Evolutionary conservation across 2,797 vertebrate species (phyloP).

Genomic region (Sarcoramphus papa): DNA sequence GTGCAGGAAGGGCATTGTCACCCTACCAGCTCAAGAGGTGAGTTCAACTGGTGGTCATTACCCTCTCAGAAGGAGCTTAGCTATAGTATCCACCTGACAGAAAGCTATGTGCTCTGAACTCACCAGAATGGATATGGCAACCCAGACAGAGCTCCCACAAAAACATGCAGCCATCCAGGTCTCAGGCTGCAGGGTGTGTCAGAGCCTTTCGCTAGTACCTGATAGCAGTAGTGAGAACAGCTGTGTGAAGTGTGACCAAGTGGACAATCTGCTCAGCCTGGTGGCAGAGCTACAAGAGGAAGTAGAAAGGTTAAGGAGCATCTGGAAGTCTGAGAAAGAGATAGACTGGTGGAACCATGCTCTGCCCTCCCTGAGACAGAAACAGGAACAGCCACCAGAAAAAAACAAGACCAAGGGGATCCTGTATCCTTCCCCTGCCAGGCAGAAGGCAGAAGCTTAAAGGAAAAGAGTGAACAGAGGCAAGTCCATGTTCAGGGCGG

Average conservation of each 20-base stretch:
- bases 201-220: neutral
- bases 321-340: no score
- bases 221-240: neutral
- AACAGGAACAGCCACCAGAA: neutral
- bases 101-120: neutral
- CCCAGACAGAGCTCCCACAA: neutral
- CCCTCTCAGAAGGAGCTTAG: neutral
- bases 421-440: no score
- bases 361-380: neutral
- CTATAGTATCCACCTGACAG: neutral
- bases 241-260: neutral
- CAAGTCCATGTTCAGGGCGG: neutral
- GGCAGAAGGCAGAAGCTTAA: neutral
- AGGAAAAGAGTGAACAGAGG: neutral
- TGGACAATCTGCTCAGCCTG: neutral
- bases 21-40: neutral
- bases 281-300: neutral
- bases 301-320: no score
- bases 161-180: neutral
- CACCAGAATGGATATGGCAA: no score
- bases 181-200: neutral
- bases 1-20: neutral
- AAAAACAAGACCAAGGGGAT: neutral
- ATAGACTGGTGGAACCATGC: no score
- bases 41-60: no score